A percentile compares a stretch with the other conserved stretches of the same genome.
Evolutionary conservation across 2,113 vertebrate species (phyloP).

Genomic region (Dasypus novemcinctus): DNA sequence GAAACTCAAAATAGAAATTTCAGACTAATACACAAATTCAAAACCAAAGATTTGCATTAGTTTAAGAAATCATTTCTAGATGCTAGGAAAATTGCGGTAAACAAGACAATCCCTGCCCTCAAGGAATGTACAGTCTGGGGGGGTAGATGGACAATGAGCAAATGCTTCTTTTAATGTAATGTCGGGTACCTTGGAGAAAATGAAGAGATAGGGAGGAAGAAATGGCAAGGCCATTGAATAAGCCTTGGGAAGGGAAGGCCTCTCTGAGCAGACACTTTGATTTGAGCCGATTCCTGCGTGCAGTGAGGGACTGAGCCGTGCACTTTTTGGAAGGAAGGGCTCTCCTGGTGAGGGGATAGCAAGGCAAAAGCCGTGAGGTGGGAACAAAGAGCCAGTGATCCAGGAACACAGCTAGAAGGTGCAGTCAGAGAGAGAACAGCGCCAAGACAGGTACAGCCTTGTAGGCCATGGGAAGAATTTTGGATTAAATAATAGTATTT

Average conservation of each 20-base stretch:
- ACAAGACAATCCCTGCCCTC: background rate
- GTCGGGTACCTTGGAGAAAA: rapidly evolving
- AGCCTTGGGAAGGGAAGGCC: background rate
- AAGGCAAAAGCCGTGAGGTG: background rate
- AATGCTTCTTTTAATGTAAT: background rate
- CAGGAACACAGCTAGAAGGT: background rate
- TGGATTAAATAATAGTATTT: background rate
- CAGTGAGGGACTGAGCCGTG: background rate
- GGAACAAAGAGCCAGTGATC: background rate
- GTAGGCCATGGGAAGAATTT: background rate
- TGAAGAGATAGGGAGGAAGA: background rate
- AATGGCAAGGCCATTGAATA: background rate
- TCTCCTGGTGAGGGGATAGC: background rate
- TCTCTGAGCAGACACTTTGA: background rate
- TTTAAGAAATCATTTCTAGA: background rate
- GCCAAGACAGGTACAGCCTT: background rate
- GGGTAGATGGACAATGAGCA: background rate
- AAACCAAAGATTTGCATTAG: background rate
- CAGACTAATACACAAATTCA: background rate
- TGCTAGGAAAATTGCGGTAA: background rate
- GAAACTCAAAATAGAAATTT: background rate
- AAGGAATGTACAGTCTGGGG: rapidly evolving
- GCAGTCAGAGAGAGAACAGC: background rate
- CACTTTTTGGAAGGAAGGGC: background rate
- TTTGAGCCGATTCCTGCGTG: background rate